Evolutionary conservation across 2,113 vertebrate genomes (phyloP), one percentile per base, ranked within the genome.

Genomic region (Struthidea cinerea): DNA sequence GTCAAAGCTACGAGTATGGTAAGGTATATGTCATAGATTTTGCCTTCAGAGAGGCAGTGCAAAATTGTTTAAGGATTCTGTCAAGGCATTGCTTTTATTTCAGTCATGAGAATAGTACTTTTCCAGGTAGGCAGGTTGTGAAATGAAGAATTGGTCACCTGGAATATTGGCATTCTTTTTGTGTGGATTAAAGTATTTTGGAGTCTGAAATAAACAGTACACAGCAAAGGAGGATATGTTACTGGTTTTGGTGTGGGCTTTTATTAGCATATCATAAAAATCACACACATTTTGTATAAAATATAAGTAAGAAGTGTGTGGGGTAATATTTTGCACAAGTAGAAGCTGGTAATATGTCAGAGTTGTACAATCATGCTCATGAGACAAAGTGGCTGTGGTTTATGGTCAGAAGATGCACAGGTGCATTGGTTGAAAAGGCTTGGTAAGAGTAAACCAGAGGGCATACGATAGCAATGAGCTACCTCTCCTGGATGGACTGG

Each of bases 1-100:
- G 82, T 98, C 75, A 98, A 98, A 89, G 99, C 99, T 49, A 98
- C 99, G 7, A 98, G 94, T 97, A 99, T 99, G 99, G 99, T 99
- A 98, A 98, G 97, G 91, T 93, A 93, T 96, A 97, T 89, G 87
- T 96, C 92, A 57, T 85, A 50, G 30, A 55, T 71, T 74, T 65
- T 87, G 18, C 46, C n/a, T 94, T 84, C 65, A 78, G 52, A 55
- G 30, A 61, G 33, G 7, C 12, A 10, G 23, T 52, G 23, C 70
- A 53, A 84, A 78, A 80, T 44, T 77, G 16, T 23, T 1, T 76
- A 70, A 74, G 5, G 24, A 93, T 78, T 15, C 11, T 87, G n/a
- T 32, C 81, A 81, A 89, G 47, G 11, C 41, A 41, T 59, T 93
- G 35, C 19, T 89, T 90, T 33, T 90, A 42, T 44, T 88, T 84